Conservation (phyloP, 2,113 vertebrate genomes). For the Cervus canadensis region DNA sequence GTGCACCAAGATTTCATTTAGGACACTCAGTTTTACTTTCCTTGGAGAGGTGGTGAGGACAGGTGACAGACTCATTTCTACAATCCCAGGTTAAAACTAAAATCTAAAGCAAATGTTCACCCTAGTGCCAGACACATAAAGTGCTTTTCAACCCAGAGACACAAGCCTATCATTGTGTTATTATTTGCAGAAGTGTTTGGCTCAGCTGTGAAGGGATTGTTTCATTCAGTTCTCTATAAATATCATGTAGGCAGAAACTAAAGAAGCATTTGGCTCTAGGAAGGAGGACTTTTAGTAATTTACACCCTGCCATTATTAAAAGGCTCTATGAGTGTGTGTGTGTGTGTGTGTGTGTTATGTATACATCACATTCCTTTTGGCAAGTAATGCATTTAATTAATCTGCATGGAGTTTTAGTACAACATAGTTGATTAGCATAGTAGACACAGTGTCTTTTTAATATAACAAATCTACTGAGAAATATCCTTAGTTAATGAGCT, state of each 20-base stretch:
- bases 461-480: constrained; percentile 79
- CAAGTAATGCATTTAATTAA: constrained; percentile 77
- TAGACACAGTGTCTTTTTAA: constrained; percentile 78
- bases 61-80: neutral
- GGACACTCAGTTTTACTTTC: neutral
- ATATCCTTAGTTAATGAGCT: constrained; percentile 79
- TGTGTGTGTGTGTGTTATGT: neutral
- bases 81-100: neutral
- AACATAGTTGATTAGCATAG: constrained; percentile 78
- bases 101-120: neutral
- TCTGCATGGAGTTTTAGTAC: constrained; percentile 74
- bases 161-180: neutral
- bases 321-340: neutral
- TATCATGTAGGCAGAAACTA: constrained; percentile 45
- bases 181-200: constrained; percentile 43
- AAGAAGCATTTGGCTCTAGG: neutral
- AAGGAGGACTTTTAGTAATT: neutral
- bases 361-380: neutral
- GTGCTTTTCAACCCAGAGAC: neutral
- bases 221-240: constrained; percentile 59
- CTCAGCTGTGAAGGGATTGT: constrained; percentile 36
- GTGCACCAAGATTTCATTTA: neutral
- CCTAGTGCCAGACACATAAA: neutral
- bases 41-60: neutral
- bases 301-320: neutral